These are phyloP conservation scores for Nemurella pictetii DNA, from an alignment of 2,888 invertebrate species.

Conservation along the genomic window DNA sequence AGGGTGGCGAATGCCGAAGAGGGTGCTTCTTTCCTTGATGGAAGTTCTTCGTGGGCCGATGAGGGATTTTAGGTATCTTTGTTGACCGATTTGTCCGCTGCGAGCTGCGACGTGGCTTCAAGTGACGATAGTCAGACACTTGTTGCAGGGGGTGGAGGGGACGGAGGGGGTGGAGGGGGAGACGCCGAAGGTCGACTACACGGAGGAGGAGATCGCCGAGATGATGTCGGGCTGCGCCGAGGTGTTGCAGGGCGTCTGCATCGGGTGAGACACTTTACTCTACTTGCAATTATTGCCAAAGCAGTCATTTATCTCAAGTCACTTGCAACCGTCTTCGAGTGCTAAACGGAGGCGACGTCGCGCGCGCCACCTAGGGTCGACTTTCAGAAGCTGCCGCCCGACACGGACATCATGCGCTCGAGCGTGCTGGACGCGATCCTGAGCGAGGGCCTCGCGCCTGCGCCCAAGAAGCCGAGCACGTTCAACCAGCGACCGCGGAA, in stretches of 20 bases:
- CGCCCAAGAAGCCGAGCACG: constrained; percentile 11
- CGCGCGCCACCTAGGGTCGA: constrained; percentile 1
- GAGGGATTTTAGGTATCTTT: no score
- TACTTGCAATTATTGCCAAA: no score
- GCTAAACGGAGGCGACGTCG: not conserved
- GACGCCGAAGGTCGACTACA: constrained; percentile 52
- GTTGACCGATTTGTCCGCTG: no score
- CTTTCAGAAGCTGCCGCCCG: constrained; percentile 28
- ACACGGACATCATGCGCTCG: constrained; percentile 26
- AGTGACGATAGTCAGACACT: no score
- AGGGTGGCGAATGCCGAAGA: not conserved
- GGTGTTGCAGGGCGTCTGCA: constrained; percentile 56
- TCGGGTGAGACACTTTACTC: constrained; percentile 27
- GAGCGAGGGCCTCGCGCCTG: not conserved
- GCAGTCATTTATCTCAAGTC: no score
- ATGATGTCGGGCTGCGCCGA: constrained; percentile 70
- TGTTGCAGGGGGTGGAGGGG: constrained; percentile 19
- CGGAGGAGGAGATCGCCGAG: constrained; percentile 69
- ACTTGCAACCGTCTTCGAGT: not conserved
- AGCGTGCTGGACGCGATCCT: constrained; percentile 11
- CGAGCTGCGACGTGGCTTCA: no score
- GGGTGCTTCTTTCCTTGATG: no score
- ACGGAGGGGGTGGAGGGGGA: constrained; percentile 33
- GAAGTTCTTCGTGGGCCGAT: no score
- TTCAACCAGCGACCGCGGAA: constrained; percentile 13